Evolutionary conservation across 2,797 vertebrate genomes (phyloP), one percentile per base, ranked within the genome.

Genomic region (Oreortyx pictus): DNA sequence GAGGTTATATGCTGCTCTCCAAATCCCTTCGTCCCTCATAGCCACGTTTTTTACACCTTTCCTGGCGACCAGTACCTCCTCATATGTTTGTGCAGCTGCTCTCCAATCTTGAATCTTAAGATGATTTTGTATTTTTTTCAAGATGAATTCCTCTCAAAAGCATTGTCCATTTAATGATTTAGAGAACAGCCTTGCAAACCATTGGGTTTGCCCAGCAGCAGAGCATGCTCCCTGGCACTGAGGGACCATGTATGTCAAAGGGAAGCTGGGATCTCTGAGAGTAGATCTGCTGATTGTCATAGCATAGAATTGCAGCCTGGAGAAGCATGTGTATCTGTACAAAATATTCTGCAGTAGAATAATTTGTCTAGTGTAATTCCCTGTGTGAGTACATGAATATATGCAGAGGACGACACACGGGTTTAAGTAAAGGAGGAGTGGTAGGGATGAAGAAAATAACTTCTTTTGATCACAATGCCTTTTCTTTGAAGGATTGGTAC

Each of bases 341-440:
- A 41, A 57, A 89, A 33, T n/a, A 5, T 84, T 84, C 29, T 44
- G 25, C 33, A 50, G 24, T 33, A 52, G 16, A 37, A 35, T 24
- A 35, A 24, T 11, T 90, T 93, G 23, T 66, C 29, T 3, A 1
- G 41, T 31, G 9, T 29, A 61, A 9, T 67, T 68, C 24, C 16
- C 7, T 0, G 0, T 49, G 31, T 50, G 72, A 25, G 31, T 56
- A 29, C 1, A 5, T 35, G 66, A 0, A 7, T 62, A 6, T 33
- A 12, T 90, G 43, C 20, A 10, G 19, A 35, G 50, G 24, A 60
- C 41, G 47, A 3, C 2, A 5, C 41, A 43, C 5, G 4, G 6
- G 37, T 84, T 85, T 31, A 43, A 68, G 25, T 66, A 37, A 12
- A 24, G 47, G 41, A 27, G 46, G 49, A 65, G 24, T 25, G 24